Percentiles rank a stretch among this genome's conserved stretches.
These are phyloP conservation scores for Euplagia quadripunctaria DNA, from an alignment of 2,888 invertebrate genomes.

Conservation along the genomic window DNA sequence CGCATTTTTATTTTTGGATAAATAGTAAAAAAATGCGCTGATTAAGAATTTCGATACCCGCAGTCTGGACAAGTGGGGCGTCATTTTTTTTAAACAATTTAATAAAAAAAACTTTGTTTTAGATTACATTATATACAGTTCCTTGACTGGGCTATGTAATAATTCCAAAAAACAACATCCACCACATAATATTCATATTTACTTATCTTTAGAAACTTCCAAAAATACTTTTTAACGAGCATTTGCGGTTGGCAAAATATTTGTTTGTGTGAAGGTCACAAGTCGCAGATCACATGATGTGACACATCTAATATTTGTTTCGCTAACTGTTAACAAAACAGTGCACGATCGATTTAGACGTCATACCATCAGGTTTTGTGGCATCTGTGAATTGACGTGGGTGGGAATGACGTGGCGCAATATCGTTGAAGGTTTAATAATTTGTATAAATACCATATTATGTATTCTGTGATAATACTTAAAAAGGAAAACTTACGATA, in stretches of 20 bases:
- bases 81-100: no score
- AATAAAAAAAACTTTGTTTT: no score
- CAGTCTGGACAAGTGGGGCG: no score
- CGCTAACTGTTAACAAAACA: conserved; percentile 41
- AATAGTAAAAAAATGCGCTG: no score
- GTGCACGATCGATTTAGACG: conserved; percentile 14
- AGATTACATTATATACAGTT: no score
- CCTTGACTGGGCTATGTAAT: no score
- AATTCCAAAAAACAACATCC: neutral
- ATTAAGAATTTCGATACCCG: no score
- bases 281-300: conserved; percentile 12
- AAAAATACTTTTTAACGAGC: conserved; percentile 30
- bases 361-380: conserved; percentile 6
- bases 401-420: neutral
- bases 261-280: conserved; percentile 44
- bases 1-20: no score
- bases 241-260: conserved; percentile 32
- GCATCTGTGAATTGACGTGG: neutral
- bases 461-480: no score
- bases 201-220: neutral
- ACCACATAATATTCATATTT: neutral
- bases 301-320: conserved; percentile 43
- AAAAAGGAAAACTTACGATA: no score
- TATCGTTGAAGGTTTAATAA: neutral
- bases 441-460: no score